Conservation (phyloP, 2,797 vertebrate species). For the Ptychadena robeensis region DNA sequence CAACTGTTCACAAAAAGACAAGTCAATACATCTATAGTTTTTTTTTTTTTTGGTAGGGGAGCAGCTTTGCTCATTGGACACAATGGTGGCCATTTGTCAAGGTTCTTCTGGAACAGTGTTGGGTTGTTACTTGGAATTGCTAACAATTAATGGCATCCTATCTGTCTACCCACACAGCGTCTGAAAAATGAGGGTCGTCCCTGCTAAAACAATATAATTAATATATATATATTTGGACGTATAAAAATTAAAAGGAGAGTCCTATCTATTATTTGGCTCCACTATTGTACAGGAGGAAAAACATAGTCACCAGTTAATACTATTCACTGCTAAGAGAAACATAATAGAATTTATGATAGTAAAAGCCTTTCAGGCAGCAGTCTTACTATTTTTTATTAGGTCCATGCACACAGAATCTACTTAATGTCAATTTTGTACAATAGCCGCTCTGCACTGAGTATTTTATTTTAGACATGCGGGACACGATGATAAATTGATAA, state of each 20-base stretch:
- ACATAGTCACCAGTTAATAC: conserved; percentile 68
- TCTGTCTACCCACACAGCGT: conserved; percentile 65
- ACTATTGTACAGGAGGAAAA: background rate
- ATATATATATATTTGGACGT: background rate
- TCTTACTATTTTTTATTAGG: conserved; percentile 83
- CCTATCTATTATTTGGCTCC: background rate
- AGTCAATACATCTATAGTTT: conserved; percentile 91
- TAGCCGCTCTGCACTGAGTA: conserved; percentile 76
- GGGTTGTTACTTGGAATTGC: conserved; percentile 69
- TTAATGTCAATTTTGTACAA: conserved; percentile 80
- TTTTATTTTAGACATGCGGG: conserved; percentile 81
- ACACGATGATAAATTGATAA: conserved; percentile 85
- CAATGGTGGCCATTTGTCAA: conserved; percentile 88
- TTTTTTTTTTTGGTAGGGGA: conserved; percentile 87
- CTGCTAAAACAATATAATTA: conserved; percentile 18
- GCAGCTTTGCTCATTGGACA: conserved; percentile 86
- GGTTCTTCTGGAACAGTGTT: conserved; percentile 75
- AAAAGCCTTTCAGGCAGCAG: conserved; percentile 76
- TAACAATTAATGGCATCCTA: conserved; percentile 70
- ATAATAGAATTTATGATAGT: conserved; percentile 80
- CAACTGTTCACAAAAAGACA: conserved; percentile 85
- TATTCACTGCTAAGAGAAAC: conserved; percentile 74
- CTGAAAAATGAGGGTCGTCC: conserved; percentile 63
- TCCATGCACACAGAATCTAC: conserved; percentile 80
- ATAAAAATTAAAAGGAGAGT: conserved; percentile 58